phyloP scores from a whole-genome alignment of 2,113 vertebrate genomes.

The Rafetus swinhoei region DNA sequence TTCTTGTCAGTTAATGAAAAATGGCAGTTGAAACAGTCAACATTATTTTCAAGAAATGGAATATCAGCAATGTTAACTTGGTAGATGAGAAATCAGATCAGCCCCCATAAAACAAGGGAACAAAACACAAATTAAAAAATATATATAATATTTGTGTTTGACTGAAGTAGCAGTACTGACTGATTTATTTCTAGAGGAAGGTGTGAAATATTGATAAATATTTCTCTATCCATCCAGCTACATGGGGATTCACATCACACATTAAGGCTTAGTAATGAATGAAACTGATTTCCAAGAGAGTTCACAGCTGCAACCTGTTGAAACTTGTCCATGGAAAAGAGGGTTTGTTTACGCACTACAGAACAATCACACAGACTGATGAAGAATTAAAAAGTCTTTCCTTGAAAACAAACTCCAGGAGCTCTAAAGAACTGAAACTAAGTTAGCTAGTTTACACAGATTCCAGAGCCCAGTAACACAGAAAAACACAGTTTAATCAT shows the following conservation, averaged over 20 bases:
- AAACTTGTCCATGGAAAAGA: constrained; percentile 38
- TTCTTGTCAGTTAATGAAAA: background rate
- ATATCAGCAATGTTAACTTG: background rate
- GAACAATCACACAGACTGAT: constrained; percentile 34
- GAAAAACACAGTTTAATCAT: constrained; percentile 51
- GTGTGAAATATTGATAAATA: constrained; percentile 20
- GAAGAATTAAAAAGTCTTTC: constrained; percentile 47
- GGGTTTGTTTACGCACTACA: constrained; percentile 29
- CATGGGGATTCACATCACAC: background rate
- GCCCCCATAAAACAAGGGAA: background rate
- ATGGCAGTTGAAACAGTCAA: background rate
- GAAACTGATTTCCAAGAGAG: constrained; percentile 35
- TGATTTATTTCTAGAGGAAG: background rate
- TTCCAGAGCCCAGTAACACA: constrained; percentile 1
- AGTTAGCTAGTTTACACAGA: constrained; percentile 47
- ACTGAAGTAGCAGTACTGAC: background rate
- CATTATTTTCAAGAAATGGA: background rate
- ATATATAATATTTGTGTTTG: background rate
- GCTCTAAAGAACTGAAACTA: constrained; percentile 61
- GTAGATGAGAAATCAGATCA: background rate
- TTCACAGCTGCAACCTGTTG: background rate
- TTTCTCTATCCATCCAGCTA: background rate
- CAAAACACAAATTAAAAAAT: background rate
- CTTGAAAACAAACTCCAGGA: constrained; percentile 38
- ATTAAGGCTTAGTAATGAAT: constrained; percentile 46